Evolutionary conservation across 2,888 invertebrate species (phyloP), one percentile per base, ranked within the genome.

Genomic region (Fragum whitleyi): DNA sequence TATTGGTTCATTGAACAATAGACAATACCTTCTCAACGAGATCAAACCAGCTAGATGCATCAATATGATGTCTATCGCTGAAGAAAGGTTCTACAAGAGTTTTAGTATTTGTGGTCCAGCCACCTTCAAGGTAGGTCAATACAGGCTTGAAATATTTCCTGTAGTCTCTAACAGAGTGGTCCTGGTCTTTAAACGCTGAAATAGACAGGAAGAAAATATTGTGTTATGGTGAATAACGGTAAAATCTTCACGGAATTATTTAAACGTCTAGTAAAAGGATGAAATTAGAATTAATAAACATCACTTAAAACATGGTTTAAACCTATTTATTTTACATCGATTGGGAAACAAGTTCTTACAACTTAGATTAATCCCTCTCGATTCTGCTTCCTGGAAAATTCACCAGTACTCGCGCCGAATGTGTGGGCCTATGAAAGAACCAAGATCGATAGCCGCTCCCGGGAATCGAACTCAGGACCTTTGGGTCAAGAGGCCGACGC

Each of bases 1-100:
- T n/a, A n/a, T n/a, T n/a, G n/a, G n/a, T n/a, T n/a, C n/a, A n/a
- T n/a, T n/a, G n/a, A n/a, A n/a, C n/a, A n/a, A n/a, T n/a, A n/a
- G n/a, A n/a, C n/a, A n/a, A n/a, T 67, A 81, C 85, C 84, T 88
- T 88, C 32, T 87, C 87, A 23, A 86, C 87, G 5, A 90, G 77
- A 47, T 90, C 90, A 57, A 83, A 83, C 87, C 89, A 90, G 62
- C 83, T 88, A 6, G 79, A 74, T 26, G 91, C 90, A 53, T 90
- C 90, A 51, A 92, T 72, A 29, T 68, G 72, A 77, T 90, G 90
- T 57, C 90, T 74, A 68, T 90, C 89, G 73, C 88, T 89, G 32
- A 84, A 69, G 74, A 90, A 90, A 16, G 90, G 88, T 70, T 90
- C 90, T n/a, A 86, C 84, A 9, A 89, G 71, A 2, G 75, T 68